These are phyloP conservation scores for Cephus rjabovi DNA, from an alignment of 2,888 invertebrate species.

Conservation along the genomic window DNA sequence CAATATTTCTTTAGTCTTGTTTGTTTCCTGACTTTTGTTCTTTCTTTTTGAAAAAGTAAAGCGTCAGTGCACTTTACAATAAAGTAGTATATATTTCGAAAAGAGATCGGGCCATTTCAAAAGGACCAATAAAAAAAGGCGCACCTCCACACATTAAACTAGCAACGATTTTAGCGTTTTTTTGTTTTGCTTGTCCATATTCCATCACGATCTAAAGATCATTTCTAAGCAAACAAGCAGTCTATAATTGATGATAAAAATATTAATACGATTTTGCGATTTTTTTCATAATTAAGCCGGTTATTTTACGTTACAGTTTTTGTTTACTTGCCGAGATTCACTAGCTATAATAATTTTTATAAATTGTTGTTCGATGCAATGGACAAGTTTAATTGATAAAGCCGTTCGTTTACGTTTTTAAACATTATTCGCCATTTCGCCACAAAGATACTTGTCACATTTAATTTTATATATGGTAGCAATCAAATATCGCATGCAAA, in stretches of 20 bases:
- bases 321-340: background rate
- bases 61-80: background rate
- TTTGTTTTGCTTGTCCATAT: background rate
- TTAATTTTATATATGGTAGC: too few relatives aligned
- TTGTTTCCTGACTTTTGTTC: background rate
- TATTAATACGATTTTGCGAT: too few relatives aligned
- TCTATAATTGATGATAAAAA: background rate
- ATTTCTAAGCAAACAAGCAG: background rate
- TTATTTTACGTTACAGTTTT: background rate
- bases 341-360: background rate
- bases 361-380: background rate
- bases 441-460: background rate
- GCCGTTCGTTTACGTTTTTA: background rate
- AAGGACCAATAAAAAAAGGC: background rate
- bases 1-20: background rate
- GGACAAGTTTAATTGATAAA: background rate
- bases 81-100: background rate
- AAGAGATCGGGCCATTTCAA: background rate
- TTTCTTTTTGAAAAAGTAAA: background rate
- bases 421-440: background rate
- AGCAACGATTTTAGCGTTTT: background rate
- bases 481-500: background rate
- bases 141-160: background rate
- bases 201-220: background rate
- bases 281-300: too few relatives aligned